Percentiles rank a stretch among this genome's conserved stretches.
Evolutionary conservation across 2,113 vertebrate genomes (phyloP).

Genomic region (Poeciliopsis turrubarensis): DNA sequence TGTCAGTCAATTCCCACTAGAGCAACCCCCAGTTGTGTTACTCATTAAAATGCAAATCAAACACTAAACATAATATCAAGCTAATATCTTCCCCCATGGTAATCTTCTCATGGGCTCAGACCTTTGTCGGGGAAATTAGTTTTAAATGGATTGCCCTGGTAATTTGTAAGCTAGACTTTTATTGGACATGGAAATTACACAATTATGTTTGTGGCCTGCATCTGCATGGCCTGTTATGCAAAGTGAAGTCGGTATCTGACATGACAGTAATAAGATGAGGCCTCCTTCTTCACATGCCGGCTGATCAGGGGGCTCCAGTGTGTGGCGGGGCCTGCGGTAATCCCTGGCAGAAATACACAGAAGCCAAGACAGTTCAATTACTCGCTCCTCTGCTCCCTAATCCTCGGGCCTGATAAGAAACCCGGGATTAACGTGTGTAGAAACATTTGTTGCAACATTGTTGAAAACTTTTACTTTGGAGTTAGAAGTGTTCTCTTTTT

Average conservation of each 20-base stretch:
- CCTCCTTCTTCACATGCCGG: conserved; percentile 65
- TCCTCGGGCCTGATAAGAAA: conserved; percentile 69
- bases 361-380: conserved; percentile 78
- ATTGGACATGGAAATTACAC: conserved; percentile 76
- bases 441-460: conserved; percentile 73
- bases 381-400: conserved; percentile 74
- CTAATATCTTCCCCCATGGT: conserved; percentile 66
- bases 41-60: conserved; percentile 77
- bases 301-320: conserved; percentile 68
- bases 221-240: conserved; percentile 64
- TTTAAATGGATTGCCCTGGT: conserved; percentile 74
- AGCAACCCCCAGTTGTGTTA: conserved; percentile 55
- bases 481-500: conserved; percentile 52
- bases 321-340: conserved; percentile 71
- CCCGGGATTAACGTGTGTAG: conserved; percentile 70
- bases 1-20: conserved; percentile 64
- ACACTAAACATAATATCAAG: conserved; percentile 69
- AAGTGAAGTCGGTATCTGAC: conserved; percentile 71
- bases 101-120: conserved; percentile 67
- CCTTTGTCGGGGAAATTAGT: conserved; percentile 69
- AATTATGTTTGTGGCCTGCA: conserved; percentile 70
- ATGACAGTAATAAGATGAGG: conserved; percentile 73
- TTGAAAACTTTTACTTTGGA: conserved; percentile 65
- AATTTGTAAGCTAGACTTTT: conserved; percentile 77
- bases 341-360: conserved; percentile 74